A percentile compares a stretch with the other conserved stretches of the same genome.
Conservation (phyloP, 1,140 invertebrate genomes). For the Drosophila ironensis region DNA sequence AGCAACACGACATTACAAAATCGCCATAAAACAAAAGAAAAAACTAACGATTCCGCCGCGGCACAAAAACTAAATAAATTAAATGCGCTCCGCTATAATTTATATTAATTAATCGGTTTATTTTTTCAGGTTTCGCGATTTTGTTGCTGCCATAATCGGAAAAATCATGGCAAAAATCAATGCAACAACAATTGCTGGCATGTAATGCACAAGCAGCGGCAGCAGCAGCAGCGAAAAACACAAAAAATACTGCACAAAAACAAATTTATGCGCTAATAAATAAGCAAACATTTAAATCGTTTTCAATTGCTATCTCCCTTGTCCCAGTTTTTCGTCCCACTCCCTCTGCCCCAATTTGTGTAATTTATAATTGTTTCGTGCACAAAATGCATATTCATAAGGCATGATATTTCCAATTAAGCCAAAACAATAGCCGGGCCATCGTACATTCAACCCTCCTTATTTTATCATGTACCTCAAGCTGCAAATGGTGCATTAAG, state of each 20-base stretch:
- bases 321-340: neutral
- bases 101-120: constrained; percentile 73
- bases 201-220: constrained; percentile 36
- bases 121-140: constrained; percentile 23
- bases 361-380: constrained; percentile 38
- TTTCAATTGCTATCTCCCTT: constrained; percentile 43
- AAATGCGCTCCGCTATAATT: constrained; percentile 62
- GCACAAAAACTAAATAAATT: constrained; percentile 38
- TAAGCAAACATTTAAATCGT: constrained; percentile 55
- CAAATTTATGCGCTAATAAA: constrained; percentile 67
- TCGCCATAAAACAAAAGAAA: constrained; percentile 26
- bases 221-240: neutral
- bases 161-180: constrained; percentile 38
- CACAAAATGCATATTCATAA: constrained; percentile 4
- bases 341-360: constrained; percentile 20
- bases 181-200: constrained; percentile 24
- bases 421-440: constrained; percentile 14
- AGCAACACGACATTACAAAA: constrained; percentile 47
- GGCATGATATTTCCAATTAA: constrained; percentile 30
- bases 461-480: too few relatives aligned
- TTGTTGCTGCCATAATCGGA: constrained; percentile 43
- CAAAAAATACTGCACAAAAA: constrained; percentile 39
- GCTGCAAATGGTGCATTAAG: too few relatives aligned
- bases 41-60: constrained; percentile 10
- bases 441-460: too few relatives aligned